Conservation (phyloP, 2,797 vertebrate species). For the Pseudopleuronectes americanus region DNA sequence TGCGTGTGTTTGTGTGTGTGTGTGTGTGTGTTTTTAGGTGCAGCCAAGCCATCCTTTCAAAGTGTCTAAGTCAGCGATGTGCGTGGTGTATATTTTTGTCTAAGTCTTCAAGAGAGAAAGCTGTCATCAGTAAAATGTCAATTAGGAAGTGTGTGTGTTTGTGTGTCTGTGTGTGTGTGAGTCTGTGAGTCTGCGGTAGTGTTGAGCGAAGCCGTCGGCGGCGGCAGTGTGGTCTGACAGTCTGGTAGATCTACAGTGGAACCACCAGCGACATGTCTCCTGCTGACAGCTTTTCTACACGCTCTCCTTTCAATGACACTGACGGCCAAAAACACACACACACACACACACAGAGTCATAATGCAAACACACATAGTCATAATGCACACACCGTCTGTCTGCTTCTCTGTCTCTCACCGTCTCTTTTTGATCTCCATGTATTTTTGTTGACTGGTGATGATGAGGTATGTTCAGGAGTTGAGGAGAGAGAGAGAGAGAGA, state of each 20-base stretch:
- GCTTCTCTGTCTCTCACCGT: constrained; percentile 32
- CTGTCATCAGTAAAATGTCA: constrained; percentile 76
- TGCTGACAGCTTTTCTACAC: constrained; percentile 80
- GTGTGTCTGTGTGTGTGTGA: constrained; percentile 25
- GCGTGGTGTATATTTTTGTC: constrained; percentile 61
- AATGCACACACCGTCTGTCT: constrained; percentile 36
- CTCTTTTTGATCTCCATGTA: constrained; percentile 72
- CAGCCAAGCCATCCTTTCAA: constrained; percentile 57
- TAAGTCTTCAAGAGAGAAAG: constrained; percentile 59
- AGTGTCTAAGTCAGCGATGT: constrained; percentile 50
- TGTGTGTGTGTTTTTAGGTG: constrained; percentile 29
- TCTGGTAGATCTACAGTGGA: constrained; percentile 74
- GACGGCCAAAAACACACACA: constrained; percentile 51
- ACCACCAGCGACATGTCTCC: constrained; percentile 67
- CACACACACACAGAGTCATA: constrained; percentile 9
- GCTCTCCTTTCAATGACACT: constrained; percentile 64
- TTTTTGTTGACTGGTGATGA: constrained; percentile 73
- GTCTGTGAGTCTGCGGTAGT: constrained; percentile 28
- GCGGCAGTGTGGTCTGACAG: constrained; percentile 72
- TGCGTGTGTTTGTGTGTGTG: too few relatives aligned
- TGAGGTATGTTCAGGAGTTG: constrained; percentile 69
- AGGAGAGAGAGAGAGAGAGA: constrained; percentile 49
- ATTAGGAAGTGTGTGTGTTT: constrained; percentile 65
- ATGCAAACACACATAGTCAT: background rate
- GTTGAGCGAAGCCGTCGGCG: constrained; percentile 62